phyloP scores from a whole-genome alignment of 2,888 invertebrate genomes.

The Apocheima hispidaria region DNA sequence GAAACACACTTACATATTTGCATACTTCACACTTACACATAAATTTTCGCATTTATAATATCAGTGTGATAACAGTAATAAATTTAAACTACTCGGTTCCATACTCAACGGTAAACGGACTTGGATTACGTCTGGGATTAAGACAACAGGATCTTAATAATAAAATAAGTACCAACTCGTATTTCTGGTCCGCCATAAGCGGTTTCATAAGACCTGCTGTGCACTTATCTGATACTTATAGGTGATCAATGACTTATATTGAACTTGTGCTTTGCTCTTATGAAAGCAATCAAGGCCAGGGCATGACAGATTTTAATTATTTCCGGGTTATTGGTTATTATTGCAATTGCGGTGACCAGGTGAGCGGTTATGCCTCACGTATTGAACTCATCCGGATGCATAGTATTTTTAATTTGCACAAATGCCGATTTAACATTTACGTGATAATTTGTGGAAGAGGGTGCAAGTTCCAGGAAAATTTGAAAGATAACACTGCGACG shows the following conservation, averaged over 20 bases:
- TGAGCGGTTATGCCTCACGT: not conserved
- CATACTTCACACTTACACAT: too few species aligned
- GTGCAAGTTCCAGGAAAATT: too few species aligned
- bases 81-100: too few species aligned
- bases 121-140: not conserved
- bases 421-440: too few species aligned
- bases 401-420: too few species aligned
- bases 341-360: not conserved
- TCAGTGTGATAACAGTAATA: too few species aligned
- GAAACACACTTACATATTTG: too few species aligned
- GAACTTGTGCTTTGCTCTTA: conserved; percentile 16
- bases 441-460: too few species aligned
- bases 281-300: conserved; percentile 10
- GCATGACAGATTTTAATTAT: conserved; percentile 6
- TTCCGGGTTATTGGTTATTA: not conserved
- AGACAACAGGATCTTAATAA: not conserved
- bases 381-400: not conserved
- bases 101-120: too few species aligned
- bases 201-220: not conserved
- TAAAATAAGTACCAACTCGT: too few species aligned
- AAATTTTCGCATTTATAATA: too few species aligned
- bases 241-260: conserved; percentile 16
- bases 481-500: too few species aligned
- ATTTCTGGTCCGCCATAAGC: not conserved
- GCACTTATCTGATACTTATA: not conserved